These are phyloP conservation scores for Diarsia rubi DNA, from an alignment of 2,888 invertebrate species.

Conservation along the genomic window DNA sequence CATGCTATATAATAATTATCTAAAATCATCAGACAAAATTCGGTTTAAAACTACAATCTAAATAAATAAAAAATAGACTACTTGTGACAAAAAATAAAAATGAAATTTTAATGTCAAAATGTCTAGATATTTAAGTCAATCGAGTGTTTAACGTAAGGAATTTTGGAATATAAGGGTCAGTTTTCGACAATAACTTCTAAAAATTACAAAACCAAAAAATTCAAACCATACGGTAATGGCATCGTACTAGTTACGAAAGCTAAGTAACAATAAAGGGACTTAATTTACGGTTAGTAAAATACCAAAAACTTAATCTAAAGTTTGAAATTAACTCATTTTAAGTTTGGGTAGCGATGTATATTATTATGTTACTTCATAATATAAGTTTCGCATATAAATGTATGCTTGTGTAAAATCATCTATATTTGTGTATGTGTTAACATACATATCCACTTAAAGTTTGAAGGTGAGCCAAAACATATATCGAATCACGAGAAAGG, in stretches of 20 bases:
- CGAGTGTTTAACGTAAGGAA: background rate
- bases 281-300: background rate
- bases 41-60: too few relatives aligned
- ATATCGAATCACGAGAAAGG: conserved; percentile 66
- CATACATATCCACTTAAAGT: conserved; percentile 52
- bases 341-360: background rate
- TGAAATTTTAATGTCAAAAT: too few relatives aligned
- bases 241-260: background rate
- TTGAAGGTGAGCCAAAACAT: conserved; percentile 60
- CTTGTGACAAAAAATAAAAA: too few relatives aligned
- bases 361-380: conserved; percentile 1
- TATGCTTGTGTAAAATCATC: conserved; percentile 1
- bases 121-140: background rate
- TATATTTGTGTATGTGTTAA: conserved; percentile 20
- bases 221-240: background rate
- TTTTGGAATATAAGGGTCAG: background rate
- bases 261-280: background rate
- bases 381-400: background rate
- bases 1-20: too few relatives aligned
- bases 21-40: too few relatives aligned
- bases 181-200: background rate
- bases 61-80: too few relatives aligned
- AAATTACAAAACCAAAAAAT: background rate
- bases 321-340: conserved; percentile 14
- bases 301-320: conserved; percentile 6